phyloP scores from a whole-genome alignment of 2,797 vertebrate species.

The Lindbergichthys nudifrons region DNA sequence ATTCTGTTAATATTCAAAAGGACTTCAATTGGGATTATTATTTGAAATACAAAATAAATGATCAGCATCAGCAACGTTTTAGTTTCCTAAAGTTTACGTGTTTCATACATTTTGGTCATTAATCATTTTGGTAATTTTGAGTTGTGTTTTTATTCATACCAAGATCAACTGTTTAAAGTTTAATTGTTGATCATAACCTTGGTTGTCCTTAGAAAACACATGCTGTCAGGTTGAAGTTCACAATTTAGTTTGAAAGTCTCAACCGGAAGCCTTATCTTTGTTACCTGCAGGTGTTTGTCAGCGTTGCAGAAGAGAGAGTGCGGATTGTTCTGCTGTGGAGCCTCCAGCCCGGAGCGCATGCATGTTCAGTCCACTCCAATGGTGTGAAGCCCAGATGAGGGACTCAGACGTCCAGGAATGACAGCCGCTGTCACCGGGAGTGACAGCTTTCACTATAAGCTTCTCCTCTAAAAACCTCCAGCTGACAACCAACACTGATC shows the following conservation, averaged over 20 bases:
- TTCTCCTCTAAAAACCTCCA: conserved; percentile 34
- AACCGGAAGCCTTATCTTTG: background rate
- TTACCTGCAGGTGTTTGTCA: conserved; percentile 12
- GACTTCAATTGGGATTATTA: background rate
- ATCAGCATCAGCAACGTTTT: background rate
- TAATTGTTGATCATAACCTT: background rate
- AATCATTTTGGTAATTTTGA: background rate
- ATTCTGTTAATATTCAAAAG: background rate
- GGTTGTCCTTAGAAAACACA: background rate
- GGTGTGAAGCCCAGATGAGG: conserved; percentile 88
- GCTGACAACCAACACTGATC: conserved; percentile 82
- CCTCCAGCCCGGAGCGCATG: conserved; percentile 82
- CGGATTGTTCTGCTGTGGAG: conserved; percentile 67
- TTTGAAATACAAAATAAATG: too few species aligned
- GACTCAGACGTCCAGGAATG: conserved; percentile 84
- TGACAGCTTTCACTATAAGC: conserved; percentile 76
- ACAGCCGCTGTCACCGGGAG: conserved; percentile 79
- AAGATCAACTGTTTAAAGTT: background rate
- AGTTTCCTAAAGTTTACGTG: background rate
- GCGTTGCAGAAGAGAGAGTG: conserved; percentile 46
- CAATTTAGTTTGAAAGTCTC: conserved; percentile 47
- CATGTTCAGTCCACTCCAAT: conserved; percentile 79
- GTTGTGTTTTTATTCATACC: background rate
- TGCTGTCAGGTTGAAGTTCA: too few species aligned
- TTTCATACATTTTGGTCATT: background rate